A percentile compares a stretch with the other conserved stretches of the same genome.
Conservation (phyloP, 1,140 invertebrate genomes). For the Epicauta chinensis region DNA sequence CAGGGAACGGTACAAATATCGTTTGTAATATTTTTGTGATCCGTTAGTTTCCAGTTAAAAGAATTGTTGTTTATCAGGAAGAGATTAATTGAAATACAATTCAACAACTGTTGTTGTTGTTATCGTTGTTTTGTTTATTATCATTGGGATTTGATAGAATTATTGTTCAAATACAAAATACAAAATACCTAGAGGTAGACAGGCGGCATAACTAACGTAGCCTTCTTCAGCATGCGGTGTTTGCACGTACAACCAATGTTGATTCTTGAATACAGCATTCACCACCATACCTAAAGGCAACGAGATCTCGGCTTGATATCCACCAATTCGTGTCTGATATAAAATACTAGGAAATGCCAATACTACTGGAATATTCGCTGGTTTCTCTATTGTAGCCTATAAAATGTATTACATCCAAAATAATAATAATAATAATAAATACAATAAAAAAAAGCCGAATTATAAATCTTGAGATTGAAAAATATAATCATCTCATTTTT, state of each 20-base stretch:
- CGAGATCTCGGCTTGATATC: conserved; percentile 61
- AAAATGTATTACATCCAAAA: conserved; percentile 6
- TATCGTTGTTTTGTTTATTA: background rate
- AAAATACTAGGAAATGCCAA: conserved; percentile 65
- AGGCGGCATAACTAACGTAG: conserved; percentile 67
- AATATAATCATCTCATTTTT: too few relatives aligned
- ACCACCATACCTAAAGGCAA: conserved; percentile 75
- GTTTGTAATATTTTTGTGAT: too few relatives aligned
- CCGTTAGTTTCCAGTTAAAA: too few relatives aligned
- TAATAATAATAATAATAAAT: conserved; percentile 1
- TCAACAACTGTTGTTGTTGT: too few relatives aligned
- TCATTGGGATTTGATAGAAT: background rate
- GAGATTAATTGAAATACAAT: too few relatives aligned
- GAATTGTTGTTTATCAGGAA: too few relatives aligned
- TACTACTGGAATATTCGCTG: conserved; percentile 76
- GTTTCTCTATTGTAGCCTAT: conserved; percentile 62
- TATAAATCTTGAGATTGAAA: background rate
- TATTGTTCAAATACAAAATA: background rate
- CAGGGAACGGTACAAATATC: too few relatives aligned
- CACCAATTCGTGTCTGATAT: conserved; percentile 64
- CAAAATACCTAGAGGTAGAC: conserved; percentile 60
- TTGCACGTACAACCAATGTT: conserved; percentile 75
- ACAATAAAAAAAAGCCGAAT: conserved; percentile 9
- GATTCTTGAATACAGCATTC: conserved; percentile 77
- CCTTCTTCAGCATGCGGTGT: conserved; percentile 73